Evolutionary conservation across 2,888 invertebrate species (phyloP).

Genomic region (Cheilosia vernalis): DNA sequence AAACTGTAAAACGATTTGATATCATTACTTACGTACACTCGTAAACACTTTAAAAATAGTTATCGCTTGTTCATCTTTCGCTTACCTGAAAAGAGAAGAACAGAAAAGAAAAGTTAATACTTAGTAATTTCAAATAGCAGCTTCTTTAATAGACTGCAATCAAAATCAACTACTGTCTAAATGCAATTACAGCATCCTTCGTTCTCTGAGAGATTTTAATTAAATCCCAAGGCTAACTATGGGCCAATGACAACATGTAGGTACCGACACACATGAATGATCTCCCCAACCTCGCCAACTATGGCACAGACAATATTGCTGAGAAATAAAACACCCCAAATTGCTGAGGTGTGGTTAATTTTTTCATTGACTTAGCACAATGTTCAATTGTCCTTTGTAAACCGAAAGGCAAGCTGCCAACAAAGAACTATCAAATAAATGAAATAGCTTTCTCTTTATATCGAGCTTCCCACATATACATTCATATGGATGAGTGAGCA

Average conservation of each 20-base stretch:
- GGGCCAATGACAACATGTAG: too few relatives aligned
- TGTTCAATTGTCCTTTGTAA: conserved; percentile 19
- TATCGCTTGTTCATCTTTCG: background rate
- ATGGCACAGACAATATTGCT: conserved; percentile 2
- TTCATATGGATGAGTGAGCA: conserved; percentile 1
- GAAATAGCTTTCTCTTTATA: conserved; percentile 12
- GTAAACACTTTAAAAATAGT: too few relatives aligned
- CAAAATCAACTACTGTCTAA: background rate
- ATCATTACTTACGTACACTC: too few relatives aligned
- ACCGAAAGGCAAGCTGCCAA: background rate
- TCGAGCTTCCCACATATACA: background rate
- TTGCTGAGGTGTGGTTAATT: conserved; percentile 39
- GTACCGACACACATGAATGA: background rate
- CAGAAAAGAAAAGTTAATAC: conserved; percentile 8
- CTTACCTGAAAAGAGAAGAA: conserved; percentile 52
- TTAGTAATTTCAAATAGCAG: background rate
- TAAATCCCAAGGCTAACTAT: background rate
- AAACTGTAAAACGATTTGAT: too few relatives aligned
- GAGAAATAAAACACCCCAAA: conserved; percentile 14
- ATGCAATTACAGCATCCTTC: conserved; percentile 5
- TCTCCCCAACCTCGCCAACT: background rate
- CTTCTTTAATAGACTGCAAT: background rate
- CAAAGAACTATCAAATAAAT: conserved; percentile 28
- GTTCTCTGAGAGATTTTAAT: conserved; percentile 1
- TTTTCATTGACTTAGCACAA: conserved; percentile 37